Evolutionary conservation across 92 coral and sea anemone species (phyloP).

Genomic region (Parazoanthus atlanticus): DNA sequence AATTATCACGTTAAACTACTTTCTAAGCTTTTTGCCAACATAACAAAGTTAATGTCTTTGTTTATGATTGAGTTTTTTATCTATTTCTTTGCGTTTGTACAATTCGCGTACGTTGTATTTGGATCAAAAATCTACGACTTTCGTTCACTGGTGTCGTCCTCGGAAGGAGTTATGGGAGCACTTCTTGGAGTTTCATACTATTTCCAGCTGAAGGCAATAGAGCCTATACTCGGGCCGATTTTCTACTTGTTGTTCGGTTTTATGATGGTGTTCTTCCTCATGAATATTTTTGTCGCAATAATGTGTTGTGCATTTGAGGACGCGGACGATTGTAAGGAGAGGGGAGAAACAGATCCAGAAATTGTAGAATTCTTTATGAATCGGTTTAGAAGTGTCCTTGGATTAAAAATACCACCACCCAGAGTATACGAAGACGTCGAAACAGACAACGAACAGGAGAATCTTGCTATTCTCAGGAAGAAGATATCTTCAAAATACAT

Average conservation of each 20-base stretch:
- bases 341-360: slow-evolving; percentile 74
- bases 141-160: slow-evolving; percentile 58
- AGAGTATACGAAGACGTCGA: neutral
- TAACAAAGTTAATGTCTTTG: slow-evolving; percentile 59
- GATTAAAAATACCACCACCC: slow-evolving; percentile 43
- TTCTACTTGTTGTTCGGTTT: slow-evolving; percentile 64
- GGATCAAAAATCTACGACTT: slow-evolving; percentile 70
- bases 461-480: slow-evolving; percentile 1
- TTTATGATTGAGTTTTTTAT: slow-evolving; percentile 68
- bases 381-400: slow-evolving; percentile 54
- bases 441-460: neutral
- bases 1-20: slow-evolving; percentile 71
- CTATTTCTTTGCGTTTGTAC: slow-evolving; percentile 75
- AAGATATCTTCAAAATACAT: slow-evolving; percentile 32
- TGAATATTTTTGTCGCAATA: slow-evolving; percentile 78
- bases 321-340: slow-evolving; percentile 40
- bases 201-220: slow-evolving; percentile 54
- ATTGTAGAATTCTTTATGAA: slow-evolving; percentile 62
- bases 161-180: slow-evolving; percentile 68
- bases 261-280: slow-evolving; percentile 68
- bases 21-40: slow-evolving; percentile 63
- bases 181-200: slow-evolving; percentile 72
- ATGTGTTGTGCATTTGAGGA: slow-evolving; percentile 69
- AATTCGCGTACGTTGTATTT: slow-evolving; percentile 55
- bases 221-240: slow-evolving; percentile 69